phyloP scores from a whole-genome alignment of 35 echinoderm and acorn worm genomes.

The Lytechinus variegatus region DNA sequence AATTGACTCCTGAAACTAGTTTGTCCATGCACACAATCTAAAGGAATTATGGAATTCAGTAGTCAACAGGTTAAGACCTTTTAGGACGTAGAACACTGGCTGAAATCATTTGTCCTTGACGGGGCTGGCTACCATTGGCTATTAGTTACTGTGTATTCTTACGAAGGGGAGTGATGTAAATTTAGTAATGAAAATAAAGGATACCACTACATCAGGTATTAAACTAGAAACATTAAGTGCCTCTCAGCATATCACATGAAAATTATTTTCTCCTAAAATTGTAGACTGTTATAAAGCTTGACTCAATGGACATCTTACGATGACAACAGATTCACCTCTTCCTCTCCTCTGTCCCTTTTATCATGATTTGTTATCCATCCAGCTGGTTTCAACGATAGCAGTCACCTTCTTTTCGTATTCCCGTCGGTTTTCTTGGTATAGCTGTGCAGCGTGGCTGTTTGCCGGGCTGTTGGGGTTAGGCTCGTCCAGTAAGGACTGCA shows the following conservation, averaged over 20 bases:
- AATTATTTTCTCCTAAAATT: background rate
- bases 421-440: slow-evolving; percentile 97
- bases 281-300: background rate
- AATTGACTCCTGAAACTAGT: too few relatives aligned
- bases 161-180: background rate
- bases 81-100: background rate
- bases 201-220: background rate
- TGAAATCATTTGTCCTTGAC: background rate
- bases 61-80: too few relatives aligned
- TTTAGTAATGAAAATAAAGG: background rate
- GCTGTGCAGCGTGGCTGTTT: slow-evolving; percentile 93
- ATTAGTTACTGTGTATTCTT: background rate
- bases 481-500: slow-evolving; percentile 94
- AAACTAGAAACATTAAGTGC: background rate
- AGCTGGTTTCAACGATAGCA: slow-evolving; percentile 93
- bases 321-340: background rate
- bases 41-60: too few relatives aligned
- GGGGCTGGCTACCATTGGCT: background rate
- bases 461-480: slow-evolving; percentile 99
- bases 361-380: slow-evolving; percentile 63
- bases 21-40: too few relatives aligned
- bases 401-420: slow-evolving; percentile 98
- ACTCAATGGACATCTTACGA: background rate
- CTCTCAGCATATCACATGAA: background rate
- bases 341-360: background rate